Base-by-base conservation (phyloP, 2,113 vertebrate species). In the Semicossyphus pulcher region DNA sequence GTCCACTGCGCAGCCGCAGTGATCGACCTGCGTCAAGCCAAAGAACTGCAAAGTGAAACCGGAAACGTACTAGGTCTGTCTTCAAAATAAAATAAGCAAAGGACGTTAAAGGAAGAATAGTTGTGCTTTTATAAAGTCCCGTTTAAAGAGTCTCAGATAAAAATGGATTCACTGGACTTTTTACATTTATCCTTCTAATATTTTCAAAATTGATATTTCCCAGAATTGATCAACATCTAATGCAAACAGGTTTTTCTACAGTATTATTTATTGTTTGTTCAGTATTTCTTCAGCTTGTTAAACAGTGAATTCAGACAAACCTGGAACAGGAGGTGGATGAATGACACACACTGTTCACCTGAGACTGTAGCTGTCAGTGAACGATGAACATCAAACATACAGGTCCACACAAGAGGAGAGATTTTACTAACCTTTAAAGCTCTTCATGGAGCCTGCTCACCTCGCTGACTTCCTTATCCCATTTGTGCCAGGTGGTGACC, bases 1-100 rank as follows among this genome's bases (percentile, higher is more conserved):
- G 23, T 42, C 53, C 26, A 73, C 15, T 57, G 86, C 86, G 88
- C 89, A 91, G 68, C 14, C 87, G 86, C 84, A 88, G 48, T 83
- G 59, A 72, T 21, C 0, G 6, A n/a, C 18, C 20, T 73, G 18
- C 39, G 3, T 14, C 21, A 18, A 73, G 14, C 14, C 1, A 9
- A 2, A 9, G 1, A 12, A 10, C 23, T 15, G 14, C 31, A 4
- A 37, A 10, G 16, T 2, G 6, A 20, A 26, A 61, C 15, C n/a
- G 45, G 63, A 77, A 75, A 39, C 10, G 1, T 0, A 16, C 11
- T 5, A 0, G 10, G 5, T 2, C 0, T 4, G 3, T n/a, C 12
- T 71, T 60, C 48, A 70, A 26, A 81, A 66, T 77, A 60, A 76
- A 53, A 42, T 1, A 10, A 5, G 0, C 34, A 3, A 42, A 4